Evolutionary conservation across 2,113 vertebrate genomes (phyloP).

Genomic region (Dasyprocta punctata): DNA sequence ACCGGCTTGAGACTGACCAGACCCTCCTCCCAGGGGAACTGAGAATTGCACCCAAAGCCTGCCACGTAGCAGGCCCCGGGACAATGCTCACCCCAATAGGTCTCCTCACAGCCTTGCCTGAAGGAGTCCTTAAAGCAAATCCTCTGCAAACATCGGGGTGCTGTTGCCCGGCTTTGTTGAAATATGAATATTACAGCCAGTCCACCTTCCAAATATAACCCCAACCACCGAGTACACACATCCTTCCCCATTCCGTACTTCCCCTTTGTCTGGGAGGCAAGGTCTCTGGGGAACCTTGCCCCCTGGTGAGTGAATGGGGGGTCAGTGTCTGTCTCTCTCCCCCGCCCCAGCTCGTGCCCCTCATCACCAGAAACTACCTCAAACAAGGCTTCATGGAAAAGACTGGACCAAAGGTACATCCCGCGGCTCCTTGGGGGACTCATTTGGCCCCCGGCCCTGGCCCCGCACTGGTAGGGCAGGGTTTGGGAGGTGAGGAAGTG

Average conservation of each 20-base stretch:
- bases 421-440: background rate
- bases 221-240: background rate
- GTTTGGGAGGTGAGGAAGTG: background rate
- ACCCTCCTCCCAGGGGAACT: background rate
- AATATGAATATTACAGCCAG: background rate
- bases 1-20: background rate
- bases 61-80: background rate
- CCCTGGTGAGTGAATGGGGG: background rate
- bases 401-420: slow-evolving; percentile 94
- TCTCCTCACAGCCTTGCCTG: background rate
- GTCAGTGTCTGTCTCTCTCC: slow-evolving; percentile 62
- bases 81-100: background rate
- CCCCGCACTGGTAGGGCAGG: background rate
- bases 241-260: slow-evolving; percentile 68
- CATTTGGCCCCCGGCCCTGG: background rate
- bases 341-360: slow-evolving; percentile 91
- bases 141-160: background rate
- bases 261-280: slow-evolving; percentile 14
- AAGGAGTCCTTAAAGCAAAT: background rate
- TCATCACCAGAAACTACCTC: slow-evolving; percentile 90
- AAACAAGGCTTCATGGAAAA: slow-evolving; percentile 98
- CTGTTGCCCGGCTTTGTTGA: background rate
- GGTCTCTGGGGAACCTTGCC: background rate
- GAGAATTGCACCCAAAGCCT: background rate
- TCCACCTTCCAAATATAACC: slow-evolving; percentile 58